Evolutionary conservation across 1,140 invertebrate genomes (phyloP).

Genomic region (Bombyx mori): ASM3026992v2 NC_085126.1:12167001-12167500

Average conservation of each 20-base stretch:
- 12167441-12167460: no score
- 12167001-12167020: conserved; percentile 40
- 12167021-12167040: conserved; percentile 33
- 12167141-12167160: conserved; percentile 38
- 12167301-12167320: no score
- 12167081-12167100: conserved; percentile 51
- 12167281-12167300: no score
- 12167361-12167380: no score
- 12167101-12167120: conserved; percentile 38
- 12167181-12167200: conserved; percentile 1
- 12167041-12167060: conserved; percentile 19
- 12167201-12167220: conserved; percentile 7
- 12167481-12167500: no score
- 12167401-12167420: no score
- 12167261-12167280: no score
- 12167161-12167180: conserved; percentile 28
- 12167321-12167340: no score
- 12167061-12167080: conserved; percentile 27
- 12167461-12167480: no score
- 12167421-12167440: no score
- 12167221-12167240: not conserved
- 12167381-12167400: no score
- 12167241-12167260: not conserved
- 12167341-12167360: no score
- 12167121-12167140: conserved; percentile 52